Evolutionary conservation across 2,113 vertebrate genomes (phyloP).

Genomic region (Capreolus pygargus): DNA sequence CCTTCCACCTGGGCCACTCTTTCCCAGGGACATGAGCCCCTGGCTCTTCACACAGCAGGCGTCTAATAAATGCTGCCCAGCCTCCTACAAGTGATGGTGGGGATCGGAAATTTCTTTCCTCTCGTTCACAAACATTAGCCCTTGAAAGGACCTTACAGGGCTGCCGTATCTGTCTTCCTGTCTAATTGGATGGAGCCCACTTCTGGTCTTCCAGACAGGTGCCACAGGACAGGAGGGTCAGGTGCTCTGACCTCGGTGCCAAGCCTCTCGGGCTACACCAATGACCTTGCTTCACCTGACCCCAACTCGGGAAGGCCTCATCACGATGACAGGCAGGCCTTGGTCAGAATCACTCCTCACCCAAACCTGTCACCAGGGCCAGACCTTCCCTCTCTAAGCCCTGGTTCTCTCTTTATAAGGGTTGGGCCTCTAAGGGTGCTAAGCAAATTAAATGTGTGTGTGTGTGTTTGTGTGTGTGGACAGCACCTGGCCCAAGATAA

Average conservation of each 20-base stretch:
- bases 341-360: neutral
- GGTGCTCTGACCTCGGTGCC: rapidly evolving
- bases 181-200: rapidly evolving
- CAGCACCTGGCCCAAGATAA: neutral
- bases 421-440: neutral
- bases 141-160: neutral
- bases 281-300: neutral
- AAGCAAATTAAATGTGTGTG: neutral
- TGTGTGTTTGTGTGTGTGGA: neutral
- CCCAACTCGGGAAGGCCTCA: rapidly evolving
- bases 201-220: neutral
- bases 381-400: neutral
- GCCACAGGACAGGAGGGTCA: neutral
- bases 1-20: rapidly evolving
- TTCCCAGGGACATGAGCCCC: neutral
- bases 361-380: neutral
- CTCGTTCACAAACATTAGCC: neutral
- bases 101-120: neutral
- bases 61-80: neutral
- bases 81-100: neutral
- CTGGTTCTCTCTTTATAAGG: neutral
- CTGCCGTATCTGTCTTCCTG: neutral
- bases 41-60: neutral
- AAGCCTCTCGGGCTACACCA: rapidly evolving
- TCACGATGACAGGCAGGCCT: neutral